These are phyloP conservation scores for Dendrocopos noguchii DNA, from an alignment of 2,113 vertebrate species.

Conservation along the genomic window DNA sequence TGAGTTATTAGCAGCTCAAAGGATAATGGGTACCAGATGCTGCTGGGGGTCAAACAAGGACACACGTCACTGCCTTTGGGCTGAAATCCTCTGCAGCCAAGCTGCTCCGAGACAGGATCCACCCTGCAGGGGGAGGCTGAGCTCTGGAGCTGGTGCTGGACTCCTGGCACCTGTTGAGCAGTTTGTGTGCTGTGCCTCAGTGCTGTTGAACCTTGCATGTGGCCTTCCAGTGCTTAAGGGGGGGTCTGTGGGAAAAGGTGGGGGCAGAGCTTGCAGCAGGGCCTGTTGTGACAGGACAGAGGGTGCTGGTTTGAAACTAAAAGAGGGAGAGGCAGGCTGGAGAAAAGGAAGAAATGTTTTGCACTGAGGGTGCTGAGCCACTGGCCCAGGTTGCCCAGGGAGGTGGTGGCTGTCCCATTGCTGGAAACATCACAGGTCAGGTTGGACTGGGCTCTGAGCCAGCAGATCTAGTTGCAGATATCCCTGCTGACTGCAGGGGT, in stretches of 20 bases:
- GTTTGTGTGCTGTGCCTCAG: not conserved
- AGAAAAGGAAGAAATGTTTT: not conserved
- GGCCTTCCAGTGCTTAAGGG: not conserved
- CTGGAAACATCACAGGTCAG: no score
- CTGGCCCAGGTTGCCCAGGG: not conserved
- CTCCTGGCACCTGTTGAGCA: not conserved
- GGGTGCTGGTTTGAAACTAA: not conserved
- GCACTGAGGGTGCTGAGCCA: not conserved
- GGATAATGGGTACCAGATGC: not conserved
- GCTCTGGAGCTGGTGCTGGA: not conserved
- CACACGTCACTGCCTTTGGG: fast-evolving
- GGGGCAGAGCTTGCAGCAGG: not conserved
- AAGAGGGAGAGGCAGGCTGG: not conserved
- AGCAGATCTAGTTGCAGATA: no score
- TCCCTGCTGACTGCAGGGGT: no score
- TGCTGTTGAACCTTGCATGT: fast-evolving
- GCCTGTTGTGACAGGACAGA: not conserved
- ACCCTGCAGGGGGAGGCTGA: not conserved
- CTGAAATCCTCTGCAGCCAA: not conserved
- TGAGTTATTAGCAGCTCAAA: not conserved
- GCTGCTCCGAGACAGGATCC: not conserved
- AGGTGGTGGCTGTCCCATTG: not conserved
- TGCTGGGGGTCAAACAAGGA: not conserved
- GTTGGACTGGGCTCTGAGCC: no score
- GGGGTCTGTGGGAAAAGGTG: not conserved